A percentile compares a stretch with the other conserved stretches of the same genome.
Conservation (phyloP, 2,797 vertebrate genomes). For the Fistularia commersonii region DNA sequence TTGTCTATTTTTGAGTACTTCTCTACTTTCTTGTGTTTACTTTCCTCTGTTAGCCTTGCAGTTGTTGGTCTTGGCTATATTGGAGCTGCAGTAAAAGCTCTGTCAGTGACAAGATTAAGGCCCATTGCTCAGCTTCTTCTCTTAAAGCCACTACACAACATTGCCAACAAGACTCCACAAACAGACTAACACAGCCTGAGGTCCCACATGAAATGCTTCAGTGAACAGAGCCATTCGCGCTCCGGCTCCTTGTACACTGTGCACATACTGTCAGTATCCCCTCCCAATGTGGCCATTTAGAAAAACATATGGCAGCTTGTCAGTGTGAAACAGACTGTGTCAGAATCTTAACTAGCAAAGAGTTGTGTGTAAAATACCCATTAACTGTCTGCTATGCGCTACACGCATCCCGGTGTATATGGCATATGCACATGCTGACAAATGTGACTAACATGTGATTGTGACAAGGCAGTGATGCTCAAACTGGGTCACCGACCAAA, state of each 20-base stretch:
- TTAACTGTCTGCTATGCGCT: slow-evolving; percentile 37
- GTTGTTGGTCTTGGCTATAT: slow-evolving; percentile 6
- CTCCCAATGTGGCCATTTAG: slow-evolving; percentile 55
- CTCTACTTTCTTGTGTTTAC: slow-evolving; percentile 2
- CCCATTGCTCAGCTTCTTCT: slow-evolving; percentile 37
- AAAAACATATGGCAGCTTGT: slow-evolving; percentile 65
- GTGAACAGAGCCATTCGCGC: slow-evolving; percentile 43
- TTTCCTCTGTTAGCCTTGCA: slow-evolving; percentile 18
- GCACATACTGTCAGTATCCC: slow-evolving; percentile 54
- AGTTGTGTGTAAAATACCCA: slow-evolving; percentile 36
- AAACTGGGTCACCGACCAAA: slow-evolving; percentile 29
- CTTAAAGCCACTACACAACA: slow-evolving; percentile 19
- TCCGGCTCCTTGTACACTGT: slow-evolving; percentile 47
- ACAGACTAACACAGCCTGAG: slow-evolving; percentile 46
- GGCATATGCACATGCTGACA: slow-evolving; percentile 27
- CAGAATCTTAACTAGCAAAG: slow-evolving; percentile 45
- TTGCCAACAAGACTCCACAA: slow-evolving; percentile 46
- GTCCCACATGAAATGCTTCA: slow-evolving; percentile 53
- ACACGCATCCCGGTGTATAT: slow-evolving; percentile 26
- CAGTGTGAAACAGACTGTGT: slow-evolving; percentile 49
- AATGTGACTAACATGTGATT: slow-evolving; percentile 26
- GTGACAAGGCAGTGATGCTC: slow-evolving; percentile 19
- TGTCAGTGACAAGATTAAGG: slow-evolving; percentile 43
- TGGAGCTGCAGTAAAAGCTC: slow-evolving; percentile 8
- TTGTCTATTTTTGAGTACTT: slow-evolving; percentile 5